Conservation (phyloP, 2,113 vertebrate species). For the Pedionomus torquatus region DNA sequence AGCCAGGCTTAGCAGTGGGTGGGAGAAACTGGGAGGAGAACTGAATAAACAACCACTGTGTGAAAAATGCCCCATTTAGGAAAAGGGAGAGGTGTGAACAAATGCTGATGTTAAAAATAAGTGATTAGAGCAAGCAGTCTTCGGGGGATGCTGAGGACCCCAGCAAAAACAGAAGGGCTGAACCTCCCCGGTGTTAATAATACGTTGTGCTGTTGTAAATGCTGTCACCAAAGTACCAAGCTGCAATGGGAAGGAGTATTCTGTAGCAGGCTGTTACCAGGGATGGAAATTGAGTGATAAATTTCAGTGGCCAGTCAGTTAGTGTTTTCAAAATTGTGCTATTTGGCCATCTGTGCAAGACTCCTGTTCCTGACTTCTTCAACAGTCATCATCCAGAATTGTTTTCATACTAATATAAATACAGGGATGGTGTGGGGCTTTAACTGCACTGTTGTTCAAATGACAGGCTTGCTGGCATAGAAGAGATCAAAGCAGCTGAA, state of each 20-base stretch:
- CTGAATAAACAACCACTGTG: not conserved
- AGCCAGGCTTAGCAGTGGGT: not conserved
- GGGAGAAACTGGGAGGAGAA: not conserved
- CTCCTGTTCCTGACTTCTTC: not conserved
- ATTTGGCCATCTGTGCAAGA: not conserved
- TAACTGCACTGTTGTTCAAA: accelerated
- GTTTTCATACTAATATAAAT: not conserved
- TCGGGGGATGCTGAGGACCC: not conserved
- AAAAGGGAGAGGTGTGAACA: not conserved
- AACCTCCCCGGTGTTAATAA: not conserved
- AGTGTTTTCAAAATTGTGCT: not conserved
- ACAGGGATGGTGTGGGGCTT: not conserved
- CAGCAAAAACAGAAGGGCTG: not conserved
- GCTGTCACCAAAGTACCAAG: not conserved
- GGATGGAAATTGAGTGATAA: not conserved
- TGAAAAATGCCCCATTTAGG: not conserved
- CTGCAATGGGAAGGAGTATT: not conserved
- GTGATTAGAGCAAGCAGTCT: not conserved
- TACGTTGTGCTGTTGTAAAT: not conserved
- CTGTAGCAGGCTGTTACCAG: not conserved
- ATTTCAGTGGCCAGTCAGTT: not conserved
- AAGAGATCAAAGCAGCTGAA: not conserved
- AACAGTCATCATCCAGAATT: not conserved
- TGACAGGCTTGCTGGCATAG: not conserved
- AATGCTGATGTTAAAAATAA: not conserved